Evolutionary conservation across 2,113 vertebrate genomes (phyloP).

Genomic region (Sialia sialis): DNA sequence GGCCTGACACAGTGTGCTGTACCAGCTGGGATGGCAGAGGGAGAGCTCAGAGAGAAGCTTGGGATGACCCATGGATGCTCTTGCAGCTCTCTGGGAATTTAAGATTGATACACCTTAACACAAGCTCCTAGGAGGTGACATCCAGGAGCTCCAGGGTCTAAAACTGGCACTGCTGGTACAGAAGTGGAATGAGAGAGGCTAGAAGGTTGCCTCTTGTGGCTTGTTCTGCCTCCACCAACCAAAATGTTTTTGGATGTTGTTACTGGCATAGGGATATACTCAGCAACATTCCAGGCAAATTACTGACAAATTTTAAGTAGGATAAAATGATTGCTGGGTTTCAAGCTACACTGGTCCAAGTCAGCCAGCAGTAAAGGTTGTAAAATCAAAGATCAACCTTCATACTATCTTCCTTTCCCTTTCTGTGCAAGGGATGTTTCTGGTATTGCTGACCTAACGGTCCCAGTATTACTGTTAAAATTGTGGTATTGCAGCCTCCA

Average conservation of each 20-base stretch:
- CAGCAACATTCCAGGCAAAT: background rate
- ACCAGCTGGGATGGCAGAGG: background rate
- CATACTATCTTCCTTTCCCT: background rate
- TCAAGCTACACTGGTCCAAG: background rate
- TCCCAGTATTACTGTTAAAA: background rate
- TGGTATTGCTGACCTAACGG: background rate
- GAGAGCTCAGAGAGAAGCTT: background rate
- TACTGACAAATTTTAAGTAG: background rate
- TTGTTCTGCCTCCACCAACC: background rate
- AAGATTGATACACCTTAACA: background rate
- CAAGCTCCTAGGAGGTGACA: background rate
- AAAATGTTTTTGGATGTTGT: background rate
- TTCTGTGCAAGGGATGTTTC: background rate
- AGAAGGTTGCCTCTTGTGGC: background rate
- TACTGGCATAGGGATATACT: background rate
- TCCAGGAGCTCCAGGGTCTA: background rate
- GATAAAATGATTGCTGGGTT: background rate
- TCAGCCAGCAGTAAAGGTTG: background rate
- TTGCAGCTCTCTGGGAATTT: background rate
- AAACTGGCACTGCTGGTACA: background rate
- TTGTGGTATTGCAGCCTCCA: background rate
- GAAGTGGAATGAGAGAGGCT: background rate
- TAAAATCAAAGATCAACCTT: background rate
- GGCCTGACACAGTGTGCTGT: fast-evolving
- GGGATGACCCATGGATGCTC: background rate